These are phyloP conservation scores for Lamellibrachia satsuma DNA, from an alignment of 2,888 invertebrate species.

Conservation along the genomic window DNA sequence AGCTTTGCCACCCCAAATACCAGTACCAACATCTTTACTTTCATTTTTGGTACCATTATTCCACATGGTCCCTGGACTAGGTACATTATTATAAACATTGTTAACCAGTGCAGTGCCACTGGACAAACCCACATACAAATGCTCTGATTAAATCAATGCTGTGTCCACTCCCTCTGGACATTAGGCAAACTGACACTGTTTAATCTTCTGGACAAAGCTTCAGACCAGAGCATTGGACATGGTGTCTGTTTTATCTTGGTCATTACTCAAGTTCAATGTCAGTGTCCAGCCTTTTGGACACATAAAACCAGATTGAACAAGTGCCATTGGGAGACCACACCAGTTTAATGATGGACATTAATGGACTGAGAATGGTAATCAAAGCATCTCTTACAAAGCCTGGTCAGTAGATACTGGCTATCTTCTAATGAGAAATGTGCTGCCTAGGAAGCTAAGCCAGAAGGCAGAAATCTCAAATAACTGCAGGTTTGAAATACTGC, in stretches of 20 bases:
- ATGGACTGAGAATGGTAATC: neutral
- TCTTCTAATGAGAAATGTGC: neutral
- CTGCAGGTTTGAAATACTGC: neutral
- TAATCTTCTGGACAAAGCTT: neutral
- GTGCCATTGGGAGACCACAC: neutral
- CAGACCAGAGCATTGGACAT: neutral
- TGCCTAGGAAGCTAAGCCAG: neutral
- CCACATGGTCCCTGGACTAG: neutral
- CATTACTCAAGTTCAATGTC: neutral
- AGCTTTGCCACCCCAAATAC: too few relatives aligned
- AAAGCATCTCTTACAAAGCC: neutral
- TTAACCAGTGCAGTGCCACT: neutral
- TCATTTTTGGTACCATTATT: too few relatives aligned
- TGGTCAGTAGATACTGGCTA: neutral
- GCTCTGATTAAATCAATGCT: neutral
- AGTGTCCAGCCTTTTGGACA: neutral
- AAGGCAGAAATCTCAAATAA: neutral
- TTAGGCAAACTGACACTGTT: neutral
- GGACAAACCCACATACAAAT: neutral
- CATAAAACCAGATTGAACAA: neutral
- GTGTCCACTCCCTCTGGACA: neutral
- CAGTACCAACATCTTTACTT: too few relatives aligned
- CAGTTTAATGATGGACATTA: neutral
- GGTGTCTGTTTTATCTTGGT: neutral
- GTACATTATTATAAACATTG: neutral